A percentile compares a stretch with the other conserved stretches of the same genome.
These are phyloP conservation scores for Kryptopterus vitreolus DNA, from an alignment of 2,797 vertebrate species.

Conservation along the genomic window DNA sequence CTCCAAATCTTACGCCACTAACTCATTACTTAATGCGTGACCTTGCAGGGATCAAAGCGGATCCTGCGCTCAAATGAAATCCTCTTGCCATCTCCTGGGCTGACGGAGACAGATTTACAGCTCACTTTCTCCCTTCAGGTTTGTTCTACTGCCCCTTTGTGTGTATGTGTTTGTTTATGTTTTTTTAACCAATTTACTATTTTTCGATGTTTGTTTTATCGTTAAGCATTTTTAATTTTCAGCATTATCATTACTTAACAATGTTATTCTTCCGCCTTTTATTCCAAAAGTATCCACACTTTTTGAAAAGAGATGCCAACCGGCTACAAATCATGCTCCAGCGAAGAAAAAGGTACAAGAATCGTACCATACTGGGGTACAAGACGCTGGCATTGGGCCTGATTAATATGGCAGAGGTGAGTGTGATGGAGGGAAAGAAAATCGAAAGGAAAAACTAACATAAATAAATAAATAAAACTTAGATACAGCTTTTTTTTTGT, in stretches of 20 bases:
- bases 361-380: constrained; percentile 88
- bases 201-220: neutral
- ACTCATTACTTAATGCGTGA: constrained; percentile 1
- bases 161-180: neutral
- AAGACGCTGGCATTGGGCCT: constrained; percentile 87
- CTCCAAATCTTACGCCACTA: neutral
- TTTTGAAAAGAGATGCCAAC: constrained; percentile 89
- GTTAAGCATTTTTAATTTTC: no score
- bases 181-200: neutral
- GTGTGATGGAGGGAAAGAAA: neutral
- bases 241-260: no score
- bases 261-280: neutral
- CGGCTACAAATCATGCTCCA: constrained; percentile 91
- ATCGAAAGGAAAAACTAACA: neutral
- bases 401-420: constrained; percentile 92
- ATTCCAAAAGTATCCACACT: constrained; percentile 83
- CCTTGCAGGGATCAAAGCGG: constrained; percentile 85
- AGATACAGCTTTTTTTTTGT: neutral
- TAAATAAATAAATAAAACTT: no score
- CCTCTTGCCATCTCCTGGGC: constrained; percentile 79
- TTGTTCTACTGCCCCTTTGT: constrained; percentile 23
- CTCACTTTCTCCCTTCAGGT: constrained; percentile 93
- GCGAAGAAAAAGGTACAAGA: constrained; percentile 88
- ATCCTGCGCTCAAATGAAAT: constrained; percentile 94
- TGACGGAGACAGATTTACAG: constrained; percentile 89